Percentiles rank a stretch among this genome's conserved stretches.
Evolutionary conservation across 2,888 invertebrate genomes (phyloP).

Genomic region (Pseudoips prasinana): DNA sequence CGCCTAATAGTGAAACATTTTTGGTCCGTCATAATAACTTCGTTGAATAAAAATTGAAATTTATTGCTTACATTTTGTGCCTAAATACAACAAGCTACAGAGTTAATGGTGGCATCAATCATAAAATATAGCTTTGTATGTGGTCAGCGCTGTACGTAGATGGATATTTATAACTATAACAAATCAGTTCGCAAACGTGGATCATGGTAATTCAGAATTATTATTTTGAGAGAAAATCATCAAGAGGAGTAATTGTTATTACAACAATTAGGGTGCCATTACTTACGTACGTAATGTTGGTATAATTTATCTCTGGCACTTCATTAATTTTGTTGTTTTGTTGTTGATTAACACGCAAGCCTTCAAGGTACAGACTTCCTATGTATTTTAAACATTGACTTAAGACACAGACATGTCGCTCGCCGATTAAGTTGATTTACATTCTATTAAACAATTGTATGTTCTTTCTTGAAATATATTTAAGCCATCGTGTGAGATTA

Average conservation of each 20-base stretch:
- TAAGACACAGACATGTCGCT: too few species aligned
- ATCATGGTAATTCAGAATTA: conserved; percentile 35
- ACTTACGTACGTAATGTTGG: conserved; percentile 11
- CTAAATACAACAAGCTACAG: conserved; percentile 33
- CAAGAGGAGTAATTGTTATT: conserved; percentile 30
- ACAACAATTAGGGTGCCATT: conserved; percentile 20
- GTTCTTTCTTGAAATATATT: too few species aligned
- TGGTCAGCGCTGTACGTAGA: conserved; percentile 38
- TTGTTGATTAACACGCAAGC: too few species aligned
- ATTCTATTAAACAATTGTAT: too few species aligned
- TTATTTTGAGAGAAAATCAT: conserved; percentile 29
- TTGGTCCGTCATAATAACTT: conserved; percentile 22
- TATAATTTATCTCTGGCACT: too few species aligned
- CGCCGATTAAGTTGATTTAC: too few species aligned
- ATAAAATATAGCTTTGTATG: conserved; percentile 42
- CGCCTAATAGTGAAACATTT: conserved; percentile 30
- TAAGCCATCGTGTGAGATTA: too few species aligned
- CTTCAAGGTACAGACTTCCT: too few species aligned
- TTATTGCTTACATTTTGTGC: conserved; percentile 39
- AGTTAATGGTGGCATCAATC: conserved; percentile 45
- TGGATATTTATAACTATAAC: conserved; percentile 45
- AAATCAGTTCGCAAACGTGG: conserved; percentile 34
- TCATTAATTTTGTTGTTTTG: too few species aligned
- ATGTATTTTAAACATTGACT: too few species aligned
- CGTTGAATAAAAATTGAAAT: conserved; percentile 35